Evolutionary conservation across 1,140 invertebrate species (phyloP), one percentile per base, ranked within the genome.

Genomic region (Drosophila sucinea): DNA sequence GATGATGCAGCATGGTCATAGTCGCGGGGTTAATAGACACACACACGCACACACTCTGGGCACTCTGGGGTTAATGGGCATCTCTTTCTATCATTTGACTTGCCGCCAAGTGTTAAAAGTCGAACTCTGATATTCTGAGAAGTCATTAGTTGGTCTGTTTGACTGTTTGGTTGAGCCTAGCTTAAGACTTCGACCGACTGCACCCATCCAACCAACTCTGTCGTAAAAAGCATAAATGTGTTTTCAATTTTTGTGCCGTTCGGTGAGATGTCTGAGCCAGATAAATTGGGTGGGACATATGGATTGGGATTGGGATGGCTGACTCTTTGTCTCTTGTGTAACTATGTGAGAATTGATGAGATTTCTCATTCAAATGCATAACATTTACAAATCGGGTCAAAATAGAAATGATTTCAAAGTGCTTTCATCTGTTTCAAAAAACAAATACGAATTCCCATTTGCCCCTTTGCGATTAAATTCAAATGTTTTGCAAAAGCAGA

Each of bases 11-110:
- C 68, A 71, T 78, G 66, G 66, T 23, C 57, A 56, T 5, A 4
- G 33, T 35, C 33, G n/a, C 56, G 58, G 64, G 83, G 79, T 86
- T 86, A 86, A 86, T 83, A 86, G 79, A 67, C 68, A 56, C 64
- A 8, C 27, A 44, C 17, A 23, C 1, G 38, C 10, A n/a, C 44
- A 27, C 44, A 51, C 44, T 17, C 17, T 10, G 10, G 8, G 10
- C 35, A 38, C 35, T 10, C 29, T 63, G 71, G 72, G 83, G 83
- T 86, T 87, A 86, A 87, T 87, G 73, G 72, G 35, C 4, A 4
- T 10, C 8, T 38, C 67, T 77, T 78, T 76, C 81, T 77, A 63
- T 73, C 73, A 76, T 63, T 32, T 57, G 54, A 25, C 41, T 41
- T 67, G 73, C 70, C 73, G 66, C 56, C 33, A 63, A 51, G 73